Base-by-base conservation (phyloP, 2,797 vertebrate genomes). In the Adelosebastes latens region DNA sequence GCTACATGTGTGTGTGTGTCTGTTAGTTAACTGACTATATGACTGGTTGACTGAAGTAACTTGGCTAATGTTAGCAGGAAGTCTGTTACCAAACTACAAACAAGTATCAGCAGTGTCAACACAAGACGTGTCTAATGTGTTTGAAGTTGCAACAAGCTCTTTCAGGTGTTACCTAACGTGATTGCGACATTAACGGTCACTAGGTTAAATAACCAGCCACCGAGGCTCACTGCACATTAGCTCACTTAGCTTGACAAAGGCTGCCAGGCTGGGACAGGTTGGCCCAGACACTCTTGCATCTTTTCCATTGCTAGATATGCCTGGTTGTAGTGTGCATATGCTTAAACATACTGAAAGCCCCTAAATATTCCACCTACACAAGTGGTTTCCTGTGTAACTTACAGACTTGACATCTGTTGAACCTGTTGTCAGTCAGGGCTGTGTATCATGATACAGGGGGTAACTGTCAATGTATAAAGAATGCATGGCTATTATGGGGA, bases 41-140 rank as follows among this genome's bases (percentile, higher is more conserved):
- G 31, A 46, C 27, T 49, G 22, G 32, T 60, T 36, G 74, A 72
- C 42, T 13, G 12, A 49, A 70, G 25, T 67, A 60, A 75, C 64
- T 80, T 60, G 7, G 75, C 88, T 83, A 84, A 76, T 49, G 63
- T 74, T 84, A 79, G 81, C 74, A 60, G 31, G 8, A 8, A 25
- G 27, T 68, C 4, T 79, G n/a, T 13, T 20, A 10, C 34, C 6
- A 36, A 36, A 56, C 56, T 16, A 39, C 22, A 58, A 20, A 4
- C 4, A n/a, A n/a, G 2, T n/a, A 10, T 7, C 2, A 6, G 2
- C 9, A 46, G 11, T 16, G 13, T 58, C 4, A 59, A 18, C 31
- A 20, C 7, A 2, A 5, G 74, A 31, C n/a, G 24, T 42, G 20
- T 8, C 7, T 59, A 29, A 46, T 3, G 18, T 29, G 24, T 16